phyloP scores from a whole-genome alignment of 53 echinoderm and acorn worm genomes.

The Mesocentrotus franciscanus region DNA sequence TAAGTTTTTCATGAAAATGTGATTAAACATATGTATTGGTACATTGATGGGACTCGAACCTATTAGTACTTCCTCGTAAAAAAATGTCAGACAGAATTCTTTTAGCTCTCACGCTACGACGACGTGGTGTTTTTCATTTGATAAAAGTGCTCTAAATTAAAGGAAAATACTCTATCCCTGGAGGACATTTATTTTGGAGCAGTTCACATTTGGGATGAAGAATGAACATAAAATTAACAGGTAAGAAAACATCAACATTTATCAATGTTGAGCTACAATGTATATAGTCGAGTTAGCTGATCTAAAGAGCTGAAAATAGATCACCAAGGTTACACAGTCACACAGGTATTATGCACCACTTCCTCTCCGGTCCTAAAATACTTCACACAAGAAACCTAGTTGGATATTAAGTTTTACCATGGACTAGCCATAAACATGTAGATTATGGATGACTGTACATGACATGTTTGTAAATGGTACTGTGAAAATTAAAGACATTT shows the following conservation, averaged over 20 bases:
- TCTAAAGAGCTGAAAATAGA: conserved; percentile 34
- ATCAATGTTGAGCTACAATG: not conserved
- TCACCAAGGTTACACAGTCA: conserved; percentile 21
- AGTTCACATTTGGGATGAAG: too few species aligned
- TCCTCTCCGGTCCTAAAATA: conserved; percentile 35
- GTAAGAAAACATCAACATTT: not conserved
- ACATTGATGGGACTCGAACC: too few species aligned
- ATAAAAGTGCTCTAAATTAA: too few species aligned
- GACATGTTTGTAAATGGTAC: not conserved
- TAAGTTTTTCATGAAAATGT: too few species aligned
- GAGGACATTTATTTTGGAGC: too few species aligned
- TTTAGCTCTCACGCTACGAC: too few species aligned
- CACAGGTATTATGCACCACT: conserved; percentile 47
- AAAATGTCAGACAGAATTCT: too few species aligned
- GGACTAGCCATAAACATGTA: not conserved
- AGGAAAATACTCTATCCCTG: too few species aligned
- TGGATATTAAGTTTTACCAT: conserved; percentile 2
- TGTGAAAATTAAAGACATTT: not conserved
- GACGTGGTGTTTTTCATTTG: too few species aligned
- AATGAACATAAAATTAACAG: not conserved
- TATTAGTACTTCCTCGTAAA: too few species aligned
- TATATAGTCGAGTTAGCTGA: not conserved
- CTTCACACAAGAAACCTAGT: not conserved
- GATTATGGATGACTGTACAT: not conserved
- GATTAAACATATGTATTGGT: too few species aligned